Percentiles rank a stretch among this genome's conserved stretches.
phyloP scores from a whole-genome alignment of 2,888 invertebrate species.

The Margaritifera margaritifera region DNA sequence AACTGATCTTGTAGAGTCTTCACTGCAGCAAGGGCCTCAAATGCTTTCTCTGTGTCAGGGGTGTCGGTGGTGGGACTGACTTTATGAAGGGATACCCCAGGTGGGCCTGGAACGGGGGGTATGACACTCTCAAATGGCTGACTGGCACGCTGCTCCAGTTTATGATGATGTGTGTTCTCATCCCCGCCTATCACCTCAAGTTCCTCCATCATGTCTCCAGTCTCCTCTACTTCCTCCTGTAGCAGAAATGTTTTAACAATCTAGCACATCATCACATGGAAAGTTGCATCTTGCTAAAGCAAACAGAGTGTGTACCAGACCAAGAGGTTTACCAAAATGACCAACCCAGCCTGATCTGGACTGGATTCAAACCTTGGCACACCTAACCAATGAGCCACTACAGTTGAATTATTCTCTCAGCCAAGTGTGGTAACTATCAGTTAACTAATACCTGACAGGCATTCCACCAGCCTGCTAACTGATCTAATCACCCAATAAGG shows the following conservation, averaged over 20 bases:
- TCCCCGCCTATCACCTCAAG: slow-evolving; percentile 68
- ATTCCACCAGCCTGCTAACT: no score
- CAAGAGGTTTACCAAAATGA: no score
- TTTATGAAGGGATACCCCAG: not conserved
- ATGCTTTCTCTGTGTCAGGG: slow-evolving; percentile 65
- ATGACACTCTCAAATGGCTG: slow-evolving; percentile 12
- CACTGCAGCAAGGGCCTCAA: slow-evolving; percentile 67
- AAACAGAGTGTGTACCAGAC: no score
- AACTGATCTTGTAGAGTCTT: slow-evolving; percentile 65
- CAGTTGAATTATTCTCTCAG: no score
- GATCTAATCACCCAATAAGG: no score
- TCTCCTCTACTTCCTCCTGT: slow-evolving; percentile 1
- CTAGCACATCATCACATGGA: not conserved
- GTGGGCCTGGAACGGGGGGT: not conserved
- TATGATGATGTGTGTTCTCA: slow-evolving; percentile 64
- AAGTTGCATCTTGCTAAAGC: no score
- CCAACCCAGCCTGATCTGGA: no score
- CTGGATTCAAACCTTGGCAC: no score
- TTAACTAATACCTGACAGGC: no score
- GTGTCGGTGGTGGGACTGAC: slow-evolving; percentile 11
- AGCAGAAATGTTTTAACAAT: not conserved
- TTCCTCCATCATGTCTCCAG: slow-evolving; percentile 26
- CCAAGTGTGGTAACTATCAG: no score
- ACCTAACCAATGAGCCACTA: no score
- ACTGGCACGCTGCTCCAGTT: slow-evolving; percentile 40